A percentile compares a stretch with the other conserved stretches of the same genome.
phyloP scores from a whole-genome alignment of 2,888 invertebrate species.

The Drosophila mettleri region DNA sequence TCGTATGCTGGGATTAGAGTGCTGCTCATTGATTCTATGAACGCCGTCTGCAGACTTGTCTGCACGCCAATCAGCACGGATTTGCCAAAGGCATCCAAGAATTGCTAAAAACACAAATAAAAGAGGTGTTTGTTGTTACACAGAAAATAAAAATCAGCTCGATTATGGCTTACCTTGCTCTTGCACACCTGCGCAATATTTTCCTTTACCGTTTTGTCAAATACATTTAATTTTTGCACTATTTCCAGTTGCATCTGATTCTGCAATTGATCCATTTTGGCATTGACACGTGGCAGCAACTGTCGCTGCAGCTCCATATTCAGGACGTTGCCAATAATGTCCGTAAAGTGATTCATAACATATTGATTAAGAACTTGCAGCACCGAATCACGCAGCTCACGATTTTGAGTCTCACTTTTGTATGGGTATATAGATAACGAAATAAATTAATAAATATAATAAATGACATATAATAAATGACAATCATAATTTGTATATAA shows the following conservation, averaged over 20 bases:
- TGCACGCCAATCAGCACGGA: conserved; percentile 90
- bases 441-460: background rate
- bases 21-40: conserved; percentile 91
- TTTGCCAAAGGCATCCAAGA: conserved; percentile 90
- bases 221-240: conserved; percentile 89
- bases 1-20: conserved; percentile 94
- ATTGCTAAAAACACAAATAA: conserved; percentile 85
- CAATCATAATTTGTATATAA: background rate
- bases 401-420: conserved; percentile 85
- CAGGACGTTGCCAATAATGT: conserved; percentile 87
- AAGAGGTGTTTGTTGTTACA: background rate
- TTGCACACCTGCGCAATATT: conserved; percentile 92
- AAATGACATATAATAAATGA: background rate
- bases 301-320: conserved; percentile 87
- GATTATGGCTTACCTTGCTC: conserved; percentile 88
- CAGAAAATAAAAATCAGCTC: background rate
- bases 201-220: conserved; percentile 91
- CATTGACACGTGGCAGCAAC: conserved; percentile 87
- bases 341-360: conserved; percentile 85
- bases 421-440: background rate
- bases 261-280: conserved; percentile 86
- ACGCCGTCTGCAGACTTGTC: conserved; percentile 90
- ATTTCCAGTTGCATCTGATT: conserved; percentile 90
- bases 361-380: conserved; percentile 86
- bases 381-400: conserved; percentile 86